Base-by-base conservation (phyloP, 1,140 invertebrate species). In the Anastrepha ludens region DNA sequence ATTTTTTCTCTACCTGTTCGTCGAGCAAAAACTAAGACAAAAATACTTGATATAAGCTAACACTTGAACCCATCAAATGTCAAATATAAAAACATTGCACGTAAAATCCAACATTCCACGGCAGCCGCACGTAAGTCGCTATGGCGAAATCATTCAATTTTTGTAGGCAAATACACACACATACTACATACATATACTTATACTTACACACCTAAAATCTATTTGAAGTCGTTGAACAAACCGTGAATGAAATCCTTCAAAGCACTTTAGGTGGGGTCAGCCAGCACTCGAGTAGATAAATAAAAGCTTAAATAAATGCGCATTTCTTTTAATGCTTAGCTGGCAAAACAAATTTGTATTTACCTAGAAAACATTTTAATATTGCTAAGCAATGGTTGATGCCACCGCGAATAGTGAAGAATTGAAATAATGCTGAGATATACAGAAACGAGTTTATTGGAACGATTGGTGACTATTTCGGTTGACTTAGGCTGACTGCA, bases 211-310 rank as follows among this genome's bases (percentile, higher is more conserved):
- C 8, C 60, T 17, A n/a, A 15, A n/a, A 74, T 74, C 17, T 74
- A 74, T 74, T 44, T 74, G 44, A 44, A 74, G 13, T 11, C 15
- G 41, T n/a, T 74, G 67, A 55, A 20, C n/a, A 8, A 41, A 41
- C 74, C 47, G 17, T 8, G 55, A 55, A 50, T 58, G 47, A 3
- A 58, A 55, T 29, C n/a, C 50, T 55, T 20, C 0, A 70, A 20
- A 81, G 47, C 47, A 58, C 47, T 78, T 78, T 17, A 78, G 74
- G 17, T 78, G 44, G 2, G 74, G 47, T 78, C 74, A 78, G 74
- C 74, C 9, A 78, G 47, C 74, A 81, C 74, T 81, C n/a, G n/a
- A 58, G 2, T 81, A n/a, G n/a, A 55, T 55, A 81, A 81, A 81
- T 17, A 81, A 81, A 55, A 81, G 47, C 47, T 78, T 78, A 78